Evolutionary conservation across 2,888 invertebrate genomes (phyloP).

Genomic region (Branchellion lobata): DNA sequence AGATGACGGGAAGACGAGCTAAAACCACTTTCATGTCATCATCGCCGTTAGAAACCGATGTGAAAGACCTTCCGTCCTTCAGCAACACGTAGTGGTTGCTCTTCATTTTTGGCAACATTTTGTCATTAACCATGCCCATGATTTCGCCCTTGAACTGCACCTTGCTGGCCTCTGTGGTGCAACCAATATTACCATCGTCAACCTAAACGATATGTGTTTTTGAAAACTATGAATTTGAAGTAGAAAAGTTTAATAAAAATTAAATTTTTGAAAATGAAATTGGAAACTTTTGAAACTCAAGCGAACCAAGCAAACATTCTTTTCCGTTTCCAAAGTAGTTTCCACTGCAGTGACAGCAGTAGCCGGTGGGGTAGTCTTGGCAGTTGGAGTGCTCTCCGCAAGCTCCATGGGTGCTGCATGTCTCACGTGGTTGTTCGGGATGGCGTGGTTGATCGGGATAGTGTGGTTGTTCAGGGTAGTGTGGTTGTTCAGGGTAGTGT

Average conservation of each 20-base stretch:
- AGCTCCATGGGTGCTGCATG: slow-evolving; percentile 2
- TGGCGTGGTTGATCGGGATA: neutral
- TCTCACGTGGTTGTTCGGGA: neutral
- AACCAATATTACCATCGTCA: neutral
- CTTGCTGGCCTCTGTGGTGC: neutral
- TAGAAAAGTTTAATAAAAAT: too few species aligned
- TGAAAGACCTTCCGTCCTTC: slow-evolving; percentile 68
- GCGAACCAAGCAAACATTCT: slow-evolving; percentile 71
- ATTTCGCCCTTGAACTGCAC: slow-evolving; percentile 81
- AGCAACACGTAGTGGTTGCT: slow-evolving; percentile 89
- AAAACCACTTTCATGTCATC: slow-evolving; percentile 75
- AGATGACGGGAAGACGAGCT: slow-evolving; percentile 68
- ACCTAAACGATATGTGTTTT: too few species aligned
- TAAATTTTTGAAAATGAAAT: too few species aligned
- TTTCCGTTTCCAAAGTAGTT: slow-evolving; percentile 89
- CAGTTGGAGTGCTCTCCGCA: slow-evolving; percentile 83
- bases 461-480: neutral
- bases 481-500: neutral
- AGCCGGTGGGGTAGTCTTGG: slow-evolving; percentile 78
- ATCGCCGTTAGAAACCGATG: slow-evolving; percentile 79
- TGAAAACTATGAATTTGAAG: too few species aligned
- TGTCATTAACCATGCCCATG: slow-evolving; percentile 78
- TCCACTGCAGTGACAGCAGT: slow-evolving; percentile 80
- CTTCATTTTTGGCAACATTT: slow-evolving; percentile 74
- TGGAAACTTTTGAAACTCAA: neutral